phyloP scores from a whole-genome alignment of 2,797 vertebrate species.

The Ciconia nigra region DNA sequence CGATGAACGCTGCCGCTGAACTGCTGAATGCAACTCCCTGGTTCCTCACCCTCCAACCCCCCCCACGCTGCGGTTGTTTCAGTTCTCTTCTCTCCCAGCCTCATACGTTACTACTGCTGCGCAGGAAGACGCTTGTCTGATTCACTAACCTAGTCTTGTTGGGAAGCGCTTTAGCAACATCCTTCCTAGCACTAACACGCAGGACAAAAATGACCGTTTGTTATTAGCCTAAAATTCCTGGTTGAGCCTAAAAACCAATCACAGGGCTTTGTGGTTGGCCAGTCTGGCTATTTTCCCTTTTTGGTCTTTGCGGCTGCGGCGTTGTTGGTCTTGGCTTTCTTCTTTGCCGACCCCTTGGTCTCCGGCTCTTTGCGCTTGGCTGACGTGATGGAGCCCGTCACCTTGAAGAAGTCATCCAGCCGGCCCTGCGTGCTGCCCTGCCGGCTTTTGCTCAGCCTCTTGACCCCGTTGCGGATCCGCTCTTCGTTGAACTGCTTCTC shows the following conservation, averaged over 20 bases:
- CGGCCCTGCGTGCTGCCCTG: constrained; percentile 95
- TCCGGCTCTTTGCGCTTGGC: constrained; percentile 91
- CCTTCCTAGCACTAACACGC: not conserved
- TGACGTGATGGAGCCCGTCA: constrained; percentile 93
- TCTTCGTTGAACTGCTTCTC: constrained; percentile 98
- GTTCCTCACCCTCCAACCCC: not conserved
- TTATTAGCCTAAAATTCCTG: not conserved
- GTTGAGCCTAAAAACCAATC: not conserved
- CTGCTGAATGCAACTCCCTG: not conserved
- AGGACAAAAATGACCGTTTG: not conserved
- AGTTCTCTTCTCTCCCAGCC: not conserved
- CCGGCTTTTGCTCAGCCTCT: constrained; percentile 88
- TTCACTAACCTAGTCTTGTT: not conserved
- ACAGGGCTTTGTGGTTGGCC: accelerated
- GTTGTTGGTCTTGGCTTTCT: constrained; percentile 84
- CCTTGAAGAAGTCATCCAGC: constrained; percentile 93
- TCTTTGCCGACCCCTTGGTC: constrained; percentile 85
- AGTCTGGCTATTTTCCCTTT: constrained; percentile 75
- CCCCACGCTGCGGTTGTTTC: accelerated
- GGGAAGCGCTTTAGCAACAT: not conserved
- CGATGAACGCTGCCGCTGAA: not conserved
- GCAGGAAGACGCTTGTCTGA: not conserved
- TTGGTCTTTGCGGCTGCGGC: constrained; percentile 78
- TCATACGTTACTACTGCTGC: not conserved
- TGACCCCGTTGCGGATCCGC: constrained; percentile 87